Evolutionary conservation across 2,797 vertebrate species (phyloP).

Genomic region (Lagodon rhomboides): DNA sequence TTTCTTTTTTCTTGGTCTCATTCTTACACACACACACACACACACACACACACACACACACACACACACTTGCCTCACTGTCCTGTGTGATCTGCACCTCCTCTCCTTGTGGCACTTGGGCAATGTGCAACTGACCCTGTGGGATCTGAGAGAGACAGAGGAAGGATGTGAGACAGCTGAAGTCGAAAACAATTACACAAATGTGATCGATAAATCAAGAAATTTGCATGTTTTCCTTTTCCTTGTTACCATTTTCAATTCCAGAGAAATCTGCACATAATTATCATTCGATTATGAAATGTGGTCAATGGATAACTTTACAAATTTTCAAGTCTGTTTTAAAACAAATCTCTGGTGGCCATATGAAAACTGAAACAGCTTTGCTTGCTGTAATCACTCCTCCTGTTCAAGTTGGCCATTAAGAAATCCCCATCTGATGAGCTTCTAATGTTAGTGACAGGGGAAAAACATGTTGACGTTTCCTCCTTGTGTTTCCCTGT

Average conservation of each 20-base stretch:
- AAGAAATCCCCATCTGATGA: not conserved
- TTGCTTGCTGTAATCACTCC: not conserved
- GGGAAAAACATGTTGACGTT: not conserved
- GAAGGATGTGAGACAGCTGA: conserved; percentile 20
- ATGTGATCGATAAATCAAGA: not conserved
- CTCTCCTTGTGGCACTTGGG: conserved; percentile 98
- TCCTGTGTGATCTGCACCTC: conserved; percentile 99
- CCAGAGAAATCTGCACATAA: not conserved
- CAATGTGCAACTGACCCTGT: conserved; percentile 98
- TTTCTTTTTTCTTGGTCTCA: conserved; percentile 2
- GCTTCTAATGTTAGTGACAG: not conserved
- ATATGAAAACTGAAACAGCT: not conserved
- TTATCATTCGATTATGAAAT: not conserved
- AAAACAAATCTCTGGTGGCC: not conserved
- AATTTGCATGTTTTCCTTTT: not conserved
- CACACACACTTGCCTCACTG: conserved; percentile 91
- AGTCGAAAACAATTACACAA: not conserved
- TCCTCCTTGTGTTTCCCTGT: not conserved
- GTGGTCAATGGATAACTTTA: not conserved
- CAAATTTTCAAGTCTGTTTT: not conserved
- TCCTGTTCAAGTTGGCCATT: not conserved
- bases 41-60: conserved; percentile 46
- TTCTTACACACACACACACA: conserved; percentile 6
- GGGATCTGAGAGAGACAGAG: conserved; percentile 88
- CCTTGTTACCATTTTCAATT: no score